Evolutionary conservation across 1,140 invertebrate species (phyloP).

Genomic region (Drosophila lacteicornis): DNA sequence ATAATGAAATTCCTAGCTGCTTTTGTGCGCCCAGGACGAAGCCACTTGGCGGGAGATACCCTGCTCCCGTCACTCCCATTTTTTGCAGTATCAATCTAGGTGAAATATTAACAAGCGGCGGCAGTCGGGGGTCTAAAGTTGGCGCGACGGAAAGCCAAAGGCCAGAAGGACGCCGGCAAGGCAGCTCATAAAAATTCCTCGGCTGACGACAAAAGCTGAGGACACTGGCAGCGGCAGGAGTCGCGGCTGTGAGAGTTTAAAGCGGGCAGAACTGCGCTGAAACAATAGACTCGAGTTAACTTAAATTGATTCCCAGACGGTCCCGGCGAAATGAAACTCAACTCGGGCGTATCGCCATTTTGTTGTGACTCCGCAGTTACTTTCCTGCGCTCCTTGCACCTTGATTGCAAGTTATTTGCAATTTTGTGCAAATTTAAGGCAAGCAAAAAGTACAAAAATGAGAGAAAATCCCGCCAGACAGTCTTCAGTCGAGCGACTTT

Average conservation of each 20-base stretch:
- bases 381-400: slow-evolving; percentile 53
- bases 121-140: slow-evolving; percentile 48
- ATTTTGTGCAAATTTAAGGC: slow-evolving; percentile 74
- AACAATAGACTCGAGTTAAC: slow-evolving; percentile 82
- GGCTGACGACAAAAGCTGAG: slow-evolving; percentile 36
- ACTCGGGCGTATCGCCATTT: slow-evolving; percentile 36
- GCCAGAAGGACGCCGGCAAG: slow-evolving; percentile 28
- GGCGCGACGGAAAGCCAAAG: slow-evolving; percentile 46
- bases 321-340: slow-evolving; percentile 60
- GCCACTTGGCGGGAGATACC: slow-evolving; percentile 43
- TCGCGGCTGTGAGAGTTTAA: slow-evolving; percentile 36
- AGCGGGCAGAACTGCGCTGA: slow-evolving; percentile 60
- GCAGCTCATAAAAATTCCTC: slow-evolving; percentile 80
- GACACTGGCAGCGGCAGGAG: slow-evolving; percentile 6
- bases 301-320: slow-evolving; percentile 81
- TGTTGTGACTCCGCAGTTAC: slow-evolving; percentile 60
- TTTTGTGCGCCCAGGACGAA: slow-evolving; percentile 34
- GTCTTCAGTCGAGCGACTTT: slow-evolving; percentile 26
- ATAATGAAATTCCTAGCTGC: slow-evolving; percentile 78
- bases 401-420: slow-evolving; percentile 83
- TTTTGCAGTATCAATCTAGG: slow-evolving; percentile 75
- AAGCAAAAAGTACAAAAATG: slow-evolving; percentile 30
- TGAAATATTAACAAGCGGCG: slow-evolving; percentile 77
- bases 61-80: slow-evolving; percentile 6
- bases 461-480: slow-evolving; percentile 30